phyloP scores from a whole-genome alignment of 2,888 invertebrate species.

The Ptychoptera albimana region DNA sequence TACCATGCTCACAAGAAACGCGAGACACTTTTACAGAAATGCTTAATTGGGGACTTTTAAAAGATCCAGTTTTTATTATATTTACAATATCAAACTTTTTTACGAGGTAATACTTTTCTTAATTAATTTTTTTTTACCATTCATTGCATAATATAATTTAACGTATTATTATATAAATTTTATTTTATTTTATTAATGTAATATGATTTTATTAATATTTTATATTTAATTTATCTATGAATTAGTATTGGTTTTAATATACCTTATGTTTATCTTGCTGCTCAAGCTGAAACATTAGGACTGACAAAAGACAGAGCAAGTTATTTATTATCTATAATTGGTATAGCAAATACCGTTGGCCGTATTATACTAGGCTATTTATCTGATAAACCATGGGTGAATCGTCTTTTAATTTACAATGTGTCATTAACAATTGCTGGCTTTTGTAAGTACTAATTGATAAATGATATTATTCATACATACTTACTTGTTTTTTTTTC shows the following conservation, averaged over 20 bases:
- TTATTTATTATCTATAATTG: slow-evolving; percentile 63
- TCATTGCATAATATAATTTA: background rate
- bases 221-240: background rate
- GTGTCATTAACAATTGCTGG: slow-evolving; percentile 77
- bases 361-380: slow-evolving; percentile 75
- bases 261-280: slow-evolving; percentile 75
- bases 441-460: slow-evolving; percentile 43
- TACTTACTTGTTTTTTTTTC: slow-evolving; percentile 18
- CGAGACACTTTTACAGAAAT: slow-evolving; percentile 59
- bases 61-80: slow-evolving; percentile 72
- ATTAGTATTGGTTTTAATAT: slow-evolving; percentile 82
- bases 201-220: slow-evolving; percentile 1
- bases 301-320: slow-evolving; percentile 43
- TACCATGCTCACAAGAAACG: slow-evolving; percentile 52
- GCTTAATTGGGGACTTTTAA: slow-evolving; percentile 72
- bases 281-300: slow-evolving; percentile 46
- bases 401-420: slow-evolving; percentile 82
- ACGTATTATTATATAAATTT: background rate
- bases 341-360: slow-evolving; percentile 78
- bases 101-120: slow-evolving; percentile 13
- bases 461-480: background rate
- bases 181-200: background rate
- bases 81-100: slow-evolving; percentile 86
- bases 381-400: slow-evolving; percentile 80
- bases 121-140: background rate